Evolutionary conservation across 2,888 invertebrate species (phyloP).

Genomic region (Latrodectus elegans): DNA sequence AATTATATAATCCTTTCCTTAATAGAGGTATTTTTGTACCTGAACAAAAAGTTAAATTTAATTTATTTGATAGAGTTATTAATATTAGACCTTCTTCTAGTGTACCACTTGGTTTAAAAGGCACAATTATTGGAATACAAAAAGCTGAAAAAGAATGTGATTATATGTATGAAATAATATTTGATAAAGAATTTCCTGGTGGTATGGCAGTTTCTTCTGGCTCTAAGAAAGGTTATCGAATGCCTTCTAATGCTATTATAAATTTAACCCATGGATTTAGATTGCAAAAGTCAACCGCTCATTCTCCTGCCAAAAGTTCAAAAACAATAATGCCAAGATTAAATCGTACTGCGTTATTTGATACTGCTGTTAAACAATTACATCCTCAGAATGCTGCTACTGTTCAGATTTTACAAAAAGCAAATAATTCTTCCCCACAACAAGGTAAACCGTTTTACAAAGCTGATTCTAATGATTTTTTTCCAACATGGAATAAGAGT

Average conservation of each 20-base stretch:
- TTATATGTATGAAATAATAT: conserved; percentile 84
- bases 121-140: conserved; percentile 85
- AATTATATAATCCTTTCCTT: conserved; percentile 64
- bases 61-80: conserved; percentile 89
- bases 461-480: conserved; percentile 37
- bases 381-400: conserved; percentile 8
- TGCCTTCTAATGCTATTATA: conserved; percentile 75
- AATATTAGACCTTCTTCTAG: conserved; percentile 84
- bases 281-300: background rate
- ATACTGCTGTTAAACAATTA: conserved; percentile 38
- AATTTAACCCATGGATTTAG: conserved; percentile 79
- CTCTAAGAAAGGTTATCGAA: conserved; percentile 72
- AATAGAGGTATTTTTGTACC: conserved; percentile 78
- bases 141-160: conserved; percentile 79
- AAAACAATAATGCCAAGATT: conserved; percentile 23
- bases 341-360: conserved; percentile 27
- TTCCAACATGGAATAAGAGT: conserved; percentile 8
- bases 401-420: conserved; percentile 38
- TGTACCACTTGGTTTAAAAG: conserved; percentile 87
- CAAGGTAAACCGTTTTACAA: conserved; percentile 56
- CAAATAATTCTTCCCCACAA: background rate
- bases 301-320: conserved; percentile 34
- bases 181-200: conserved; percentile 85
- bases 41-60: conserved; percentile 81
- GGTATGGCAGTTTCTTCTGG: conserved; percentile 76